Evolutionary conservation across 2,113 vertebrate genomes (phyloP).

Genomic region (Vombatus ursinus): DNA sequence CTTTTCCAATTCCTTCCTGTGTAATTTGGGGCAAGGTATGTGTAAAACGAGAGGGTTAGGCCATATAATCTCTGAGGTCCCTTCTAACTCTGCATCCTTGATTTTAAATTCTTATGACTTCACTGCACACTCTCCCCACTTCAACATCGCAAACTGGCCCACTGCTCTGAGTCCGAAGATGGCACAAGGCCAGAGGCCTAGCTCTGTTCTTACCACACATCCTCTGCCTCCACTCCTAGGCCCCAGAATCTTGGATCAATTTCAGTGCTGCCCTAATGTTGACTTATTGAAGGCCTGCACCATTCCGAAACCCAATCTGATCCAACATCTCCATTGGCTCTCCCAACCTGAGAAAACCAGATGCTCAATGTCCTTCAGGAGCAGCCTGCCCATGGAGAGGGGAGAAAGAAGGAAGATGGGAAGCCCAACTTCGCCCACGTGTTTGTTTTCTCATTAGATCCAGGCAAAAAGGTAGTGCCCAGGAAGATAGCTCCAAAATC

Average conservation of each 20-base stretch:
- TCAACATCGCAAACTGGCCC: not conserved
- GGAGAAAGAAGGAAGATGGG: not conserved
- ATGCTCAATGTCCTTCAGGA: not conserved
- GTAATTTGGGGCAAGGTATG: not conserved
- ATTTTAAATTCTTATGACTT: not conserved
- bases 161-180: not conserved
- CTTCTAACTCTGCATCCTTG: not conserved
- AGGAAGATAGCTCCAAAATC: slow-evolving; percentile 36
- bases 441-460: slow-evolving; percentile 33
- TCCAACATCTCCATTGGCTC: not conserved
- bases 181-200: not conserved
- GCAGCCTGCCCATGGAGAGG: not conserved
- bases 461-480: slow-evolving; percentile 26
- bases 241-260: not conserved
- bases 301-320: not conserved
- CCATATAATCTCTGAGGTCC: not conserved
- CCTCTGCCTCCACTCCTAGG: not conserved
- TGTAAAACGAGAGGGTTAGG: not conserved
- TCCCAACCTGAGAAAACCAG: not conserved
- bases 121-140: not conserved
- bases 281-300: not conserved
- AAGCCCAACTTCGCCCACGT: not conserved
- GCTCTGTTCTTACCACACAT: not conserved
- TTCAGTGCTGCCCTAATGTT: not conserved
- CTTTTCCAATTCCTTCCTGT: not conserved